These are phyloP conservation scores for Plagodis dolabraria DNA, from an alignment of 2,888 invertebrate genomes.

Conservation along the genomic window DNA sequence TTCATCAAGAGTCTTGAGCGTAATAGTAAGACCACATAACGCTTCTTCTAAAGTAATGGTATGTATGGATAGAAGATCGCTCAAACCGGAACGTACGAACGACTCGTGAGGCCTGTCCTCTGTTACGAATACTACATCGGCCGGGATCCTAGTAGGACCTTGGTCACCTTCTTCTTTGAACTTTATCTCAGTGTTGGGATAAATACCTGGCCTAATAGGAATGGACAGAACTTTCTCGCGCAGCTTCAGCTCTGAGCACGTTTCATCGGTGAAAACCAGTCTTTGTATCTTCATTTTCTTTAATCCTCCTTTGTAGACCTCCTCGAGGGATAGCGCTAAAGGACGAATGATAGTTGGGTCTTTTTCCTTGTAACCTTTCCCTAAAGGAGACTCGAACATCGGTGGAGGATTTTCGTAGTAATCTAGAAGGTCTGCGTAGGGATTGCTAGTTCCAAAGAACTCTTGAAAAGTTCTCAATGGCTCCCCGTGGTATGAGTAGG, in stretches of 20 bases:
- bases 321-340: slow-evolving; percentile 80
- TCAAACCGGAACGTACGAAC: slow-evolving; percentile 86
- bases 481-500: slow-evolving; percentile 93
- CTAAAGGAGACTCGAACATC: slow-evolving; percentile 85
- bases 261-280: slow-evolving; percentile 87
- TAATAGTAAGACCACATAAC: slow-evolving; percentile 88
- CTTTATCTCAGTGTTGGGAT: slow-evolving; percentile 88
- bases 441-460: slow-evolving; percentile 93
- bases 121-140: slow-evolving; percentile 90
- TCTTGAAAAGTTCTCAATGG: slow-evolving; percentile 89
- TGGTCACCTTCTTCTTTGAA: slow-evolving; percentile 93
- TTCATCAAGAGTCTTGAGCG: slow-evolving; percentile 88
- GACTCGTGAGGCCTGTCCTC: slow-evolving; percentile 89
- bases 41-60: slow-evolving; percentile 88
- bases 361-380: slow-evolving; percentile 87
- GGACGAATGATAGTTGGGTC: slow-evolving; percentile 78
- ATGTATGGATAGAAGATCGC: slow-evolving; percentile 87
- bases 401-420: slow-evolving; percentile 86
- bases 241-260: slow-evolving; percentile 85
- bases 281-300: slow-evolving; percentile 93
- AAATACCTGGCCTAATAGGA: slow-evolving; percentile 90
- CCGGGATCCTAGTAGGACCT: slow-evolving; percentile 89
- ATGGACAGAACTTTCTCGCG: slow-evolving; percentile 90
- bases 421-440: slow-evolving; percentile 91
- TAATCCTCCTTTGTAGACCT: slow-evolving; percentile 89